Evolutionary conservation across 2,797 vertebrate genomes (phyloP).

Genomic region (Echiichthys vipera): DNA sequence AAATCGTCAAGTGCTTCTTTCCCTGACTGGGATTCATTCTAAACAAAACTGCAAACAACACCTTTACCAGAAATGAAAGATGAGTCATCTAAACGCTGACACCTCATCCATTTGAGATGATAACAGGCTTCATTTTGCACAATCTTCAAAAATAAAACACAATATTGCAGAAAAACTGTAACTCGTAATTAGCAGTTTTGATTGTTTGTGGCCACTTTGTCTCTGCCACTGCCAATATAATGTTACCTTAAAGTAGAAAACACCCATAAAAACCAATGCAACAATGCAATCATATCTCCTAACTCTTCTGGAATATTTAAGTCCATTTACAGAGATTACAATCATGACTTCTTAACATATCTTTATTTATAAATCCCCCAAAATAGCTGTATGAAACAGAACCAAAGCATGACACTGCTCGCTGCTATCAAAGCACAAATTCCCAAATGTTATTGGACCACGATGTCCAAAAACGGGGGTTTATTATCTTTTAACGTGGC

Average conservation of each 20-base stretch:
- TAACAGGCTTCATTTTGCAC: neutral
- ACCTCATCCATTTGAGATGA: neutral
- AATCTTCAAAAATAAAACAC: slow-evolving; percentile 10
- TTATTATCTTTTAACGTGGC: slow-evolving; percentile 12
- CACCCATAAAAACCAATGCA: neutral
- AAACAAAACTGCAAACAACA: neutral
- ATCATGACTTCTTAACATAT: neutral
- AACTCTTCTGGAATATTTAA: neutral
- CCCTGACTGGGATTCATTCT: neutral
- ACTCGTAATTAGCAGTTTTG: slow-evolving; percentile 22
- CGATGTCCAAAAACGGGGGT: slow-evolving; percentile 2
- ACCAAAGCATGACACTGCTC: neutral
- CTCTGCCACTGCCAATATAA: neutral
- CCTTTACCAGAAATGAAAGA: slow-evolving; percentile 5
- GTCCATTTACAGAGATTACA: neutral
- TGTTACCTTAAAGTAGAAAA: neutral
- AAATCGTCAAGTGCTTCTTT: neutral
- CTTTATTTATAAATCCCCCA: neutral
- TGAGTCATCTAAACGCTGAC: neutral
- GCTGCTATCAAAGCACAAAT: neutral
- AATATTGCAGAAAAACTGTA: neutral
- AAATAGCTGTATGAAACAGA: neutral
- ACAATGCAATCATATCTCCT: neutral
- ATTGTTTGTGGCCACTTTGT: neutral
- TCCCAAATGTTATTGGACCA: slow-evolving; percentile 1